Evolutionary conservation across 1,140 invertebrate species (phyloP), one percentile per base, ranked within the genome.

Genomic region (Drosophila nasuta): DNA sequence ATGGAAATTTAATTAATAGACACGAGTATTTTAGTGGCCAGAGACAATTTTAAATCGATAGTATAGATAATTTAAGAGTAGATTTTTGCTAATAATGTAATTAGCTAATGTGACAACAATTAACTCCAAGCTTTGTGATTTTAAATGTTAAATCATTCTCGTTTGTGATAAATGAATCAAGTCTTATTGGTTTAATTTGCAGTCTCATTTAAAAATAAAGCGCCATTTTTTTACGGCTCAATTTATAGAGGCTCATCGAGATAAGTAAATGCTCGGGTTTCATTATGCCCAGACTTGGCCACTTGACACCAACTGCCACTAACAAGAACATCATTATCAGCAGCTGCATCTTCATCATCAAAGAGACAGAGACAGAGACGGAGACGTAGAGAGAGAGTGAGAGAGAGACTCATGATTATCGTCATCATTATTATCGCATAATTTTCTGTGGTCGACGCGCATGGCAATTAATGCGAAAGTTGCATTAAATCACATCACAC

Each of bases 401-500:
- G 35, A 38, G 35, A 38, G 7, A 33, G 7, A 33, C 5, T 33
- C 30, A 33, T 41, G 38, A 58, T 33, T n/a, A 67, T 52, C 35
- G 57, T 35, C 54, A 8, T 33, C 15, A 49, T 64, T 2, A 62
- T 69, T 54, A 62, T 38, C 35, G 5, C 13, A 33, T 68, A 49
- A 48, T 72, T 57, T 25, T 56, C 49, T 38, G 35, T 38, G 35
- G 35, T 38, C 35, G 35, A 8, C 54, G 46, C 71, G 49, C 49
- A 54, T 43, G 45, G 30, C 71, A 87, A 87, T 86, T 79, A 86
- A 76, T 63, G 46, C 49, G 58, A 75, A 83, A 78, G 54, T 65
- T 65, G 64, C 72, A 74, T 38, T 28, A 77, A 87, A 79, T 79
- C 79, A 71, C 49, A 72, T 54, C 13, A 45, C 54, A 67, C 56